Evolutionary conservation across 2,113 vertebrate species (phyloP).

Genomic region (Paramormyrops kingsleyae): DNA sequence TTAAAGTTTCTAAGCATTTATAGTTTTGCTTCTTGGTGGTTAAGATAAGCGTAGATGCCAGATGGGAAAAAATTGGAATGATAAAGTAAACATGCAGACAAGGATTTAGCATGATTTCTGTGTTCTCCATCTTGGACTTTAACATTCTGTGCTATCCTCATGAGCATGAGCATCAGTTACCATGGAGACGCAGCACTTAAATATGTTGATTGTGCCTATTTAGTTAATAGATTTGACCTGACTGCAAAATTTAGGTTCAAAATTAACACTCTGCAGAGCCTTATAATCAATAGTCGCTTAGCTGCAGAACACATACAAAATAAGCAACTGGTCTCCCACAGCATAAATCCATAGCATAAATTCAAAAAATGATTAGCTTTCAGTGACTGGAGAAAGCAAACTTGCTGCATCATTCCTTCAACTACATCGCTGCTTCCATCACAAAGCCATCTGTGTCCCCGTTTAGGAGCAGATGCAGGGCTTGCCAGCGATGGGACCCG

Average conservation of each 20-base stretch:
- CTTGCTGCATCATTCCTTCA: neutral
- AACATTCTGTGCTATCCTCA: neutral
- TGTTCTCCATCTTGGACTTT: neutral
- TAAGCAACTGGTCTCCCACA: neutral
- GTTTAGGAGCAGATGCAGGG: neutral
- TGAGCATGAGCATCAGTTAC: neutral
- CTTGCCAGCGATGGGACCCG: neutral
- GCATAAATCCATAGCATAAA: neutral
- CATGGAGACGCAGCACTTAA: slow-evolving; percentile 6
- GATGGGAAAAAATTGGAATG: neutral
- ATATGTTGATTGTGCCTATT: neutral
- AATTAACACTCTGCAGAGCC: neutral
- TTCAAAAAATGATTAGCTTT: neutral
- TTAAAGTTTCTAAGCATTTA: neutral
- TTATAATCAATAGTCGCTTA: neutral
- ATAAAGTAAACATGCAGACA: neutral
- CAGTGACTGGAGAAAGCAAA: neutral
- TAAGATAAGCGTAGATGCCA: neutral
- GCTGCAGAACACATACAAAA: neutral
- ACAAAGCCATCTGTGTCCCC: neutral
- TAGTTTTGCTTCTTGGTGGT: neutral
- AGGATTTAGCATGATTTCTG: neutral
- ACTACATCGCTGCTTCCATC: neutral
- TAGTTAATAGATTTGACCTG: neutral
- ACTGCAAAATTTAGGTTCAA: neutral